Evolutionary conservation across 2,888 invertebrate species (phyloP), one percentile per base, ranked within the genome.

Genomic region (Macrophya alboannulata): DNA sequence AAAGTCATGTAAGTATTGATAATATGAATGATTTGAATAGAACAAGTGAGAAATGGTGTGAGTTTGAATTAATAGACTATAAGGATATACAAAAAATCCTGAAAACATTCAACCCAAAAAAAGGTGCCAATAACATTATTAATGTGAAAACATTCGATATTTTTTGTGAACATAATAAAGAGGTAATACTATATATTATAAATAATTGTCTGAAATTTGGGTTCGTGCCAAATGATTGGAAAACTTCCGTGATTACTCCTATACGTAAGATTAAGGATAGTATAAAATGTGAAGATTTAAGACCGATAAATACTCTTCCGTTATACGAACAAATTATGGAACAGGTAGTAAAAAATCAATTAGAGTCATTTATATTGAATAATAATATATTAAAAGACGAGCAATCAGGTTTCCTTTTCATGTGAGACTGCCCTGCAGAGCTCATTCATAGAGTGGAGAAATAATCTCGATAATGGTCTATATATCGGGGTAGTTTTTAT

Each of bases 381-480:
- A 84, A 84, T 51, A 51, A 79, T 17, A 65, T 85, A 8, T 59
- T 87, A n/a, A 83, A 37, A 21, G 68, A 86, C 2, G 55, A 85
- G n/a, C 86, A 86, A 82, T 87, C 86, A 25, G 87, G 87, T 9
- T 86, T 86, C 55, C 4, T 82, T 85, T 48, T 87, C 86, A 21
- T 87, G 87, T 62, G 87, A 87, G 62, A 86, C 85, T 4, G 77
- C 71, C 65, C 43, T 86, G 15, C 85, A 86, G 25, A 84, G 82
- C 25, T 82, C 83, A 25, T 31, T 86, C 0, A 81, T 77, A 37
- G 65, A n/a, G 48, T 87, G 86, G 86, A 85, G 77, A 84, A 59
- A 25, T 0, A 62, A 45, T 5, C 15, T 81, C 3, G 86, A 86
- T n/a, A 25, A 84, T 31, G 55, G 83, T 15, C 82, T 86, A 68